Conservation (phyloP, 2,888 invertebrate genomes). For the Muschampia staudingeri region DNA sequence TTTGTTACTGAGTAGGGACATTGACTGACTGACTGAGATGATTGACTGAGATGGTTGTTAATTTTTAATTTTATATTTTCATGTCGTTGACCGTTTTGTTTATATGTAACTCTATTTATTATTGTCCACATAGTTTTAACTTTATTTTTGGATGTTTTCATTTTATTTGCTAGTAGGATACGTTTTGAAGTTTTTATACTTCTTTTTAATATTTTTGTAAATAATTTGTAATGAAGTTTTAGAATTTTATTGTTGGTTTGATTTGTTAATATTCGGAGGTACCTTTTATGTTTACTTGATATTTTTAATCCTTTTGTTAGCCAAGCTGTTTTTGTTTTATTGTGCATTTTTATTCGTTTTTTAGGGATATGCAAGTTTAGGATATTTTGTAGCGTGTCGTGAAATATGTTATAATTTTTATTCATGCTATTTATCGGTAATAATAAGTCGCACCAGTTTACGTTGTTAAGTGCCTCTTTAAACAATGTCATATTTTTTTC, state of each 20-base stretch:
- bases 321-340: neutral
- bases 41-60: neutral
- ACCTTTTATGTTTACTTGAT: slow-evolving; percentile 16
- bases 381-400: neutral
- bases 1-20: neutral
- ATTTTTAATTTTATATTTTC: neutral
- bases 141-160: slow-evolving; percentile 13
- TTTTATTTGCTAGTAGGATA: neutral
- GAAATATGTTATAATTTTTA: neutral
- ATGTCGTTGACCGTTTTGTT: neutral
- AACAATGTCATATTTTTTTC: neutral
- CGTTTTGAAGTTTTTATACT: slow-evolving; percentile 1
- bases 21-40: neutral
- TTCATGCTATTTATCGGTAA: neutral
- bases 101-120: slow-evolving; percentile 22
- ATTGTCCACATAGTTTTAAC: slow-evolving; percentile 19
- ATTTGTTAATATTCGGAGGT: neutral
- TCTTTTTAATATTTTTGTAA: slow-evolving; percentile 9
- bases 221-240: slow-evolving; percentile 76
- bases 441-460: neutral
- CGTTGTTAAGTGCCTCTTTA: neutral
- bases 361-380: neutral
- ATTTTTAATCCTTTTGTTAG: neutral
- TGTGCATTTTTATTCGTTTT: neutral
- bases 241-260: slow-evolving; percentile 8